phyloP scores from a whole-genome alignment of 2,797 vertebrate species.

The Staurois parvus region DNA sequence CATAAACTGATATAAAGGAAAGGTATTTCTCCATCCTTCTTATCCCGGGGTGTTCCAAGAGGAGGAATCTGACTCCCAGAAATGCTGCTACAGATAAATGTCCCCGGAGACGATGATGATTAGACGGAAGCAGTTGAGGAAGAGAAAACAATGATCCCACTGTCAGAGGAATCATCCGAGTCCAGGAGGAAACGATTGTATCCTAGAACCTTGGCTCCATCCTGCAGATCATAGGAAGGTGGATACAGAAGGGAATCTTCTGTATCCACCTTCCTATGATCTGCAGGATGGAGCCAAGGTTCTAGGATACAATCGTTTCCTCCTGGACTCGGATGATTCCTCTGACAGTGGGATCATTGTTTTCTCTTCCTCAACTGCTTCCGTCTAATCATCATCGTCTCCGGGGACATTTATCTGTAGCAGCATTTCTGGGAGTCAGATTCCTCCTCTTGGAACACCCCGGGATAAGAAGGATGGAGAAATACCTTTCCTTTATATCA shows the following conservation, averaged over 20 bases:
- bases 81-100: background rate
- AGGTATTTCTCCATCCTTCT: too few relatives aligned
- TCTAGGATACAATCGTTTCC: background rate
- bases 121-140: slow-evolving; percentile 1
- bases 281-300: background rate
- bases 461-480: too few relatives aligned
- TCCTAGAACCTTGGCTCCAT: background rate
- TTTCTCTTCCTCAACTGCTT: background rate
- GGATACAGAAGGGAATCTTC: too few relatives aligned
- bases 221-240: too few relatives aligned
- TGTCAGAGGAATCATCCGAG: slow-evolving; percentile 10
- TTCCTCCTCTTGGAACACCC: background rate
- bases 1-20: too few relatives aligned
- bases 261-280: too few relatives aligned
- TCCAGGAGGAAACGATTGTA: background rate
- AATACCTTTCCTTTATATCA: too few relatives aligned
- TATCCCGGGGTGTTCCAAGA: too few relatives aligned
- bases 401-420: background rate
- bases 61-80: background rate
- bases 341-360: slow-evolving; percentile 46
- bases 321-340: background rate
- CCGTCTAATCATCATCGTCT: slow-evolving; percentile 8
- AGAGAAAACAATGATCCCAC: slow-evolving; percentile 20
- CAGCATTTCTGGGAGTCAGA: background rate
- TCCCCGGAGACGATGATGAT: background rate